Evolutionary conservation across 1,140 invertebrate species (phyloP).

Genomic region (Heliconius eleuchia): DNA sequence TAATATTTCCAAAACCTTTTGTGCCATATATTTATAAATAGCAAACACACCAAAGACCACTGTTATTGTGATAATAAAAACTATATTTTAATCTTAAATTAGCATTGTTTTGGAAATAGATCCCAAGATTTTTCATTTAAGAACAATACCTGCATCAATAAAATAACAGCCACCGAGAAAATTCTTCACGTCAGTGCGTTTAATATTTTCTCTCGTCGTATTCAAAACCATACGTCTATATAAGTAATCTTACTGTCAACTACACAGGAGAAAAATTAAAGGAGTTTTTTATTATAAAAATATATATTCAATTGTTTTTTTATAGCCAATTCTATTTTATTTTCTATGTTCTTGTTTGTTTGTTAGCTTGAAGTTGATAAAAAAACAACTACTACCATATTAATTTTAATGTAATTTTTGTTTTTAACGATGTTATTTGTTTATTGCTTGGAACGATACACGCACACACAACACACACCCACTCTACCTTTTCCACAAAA

Average conservation of each 20-base stretch:
- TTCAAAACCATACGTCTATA: not conserved
- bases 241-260: not conserved
- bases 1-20: not conserved
- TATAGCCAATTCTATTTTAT: no score
- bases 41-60: not conserved
- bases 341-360: no score
- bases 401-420: no score
- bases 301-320: not conserved
- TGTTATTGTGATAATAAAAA: not conserved
- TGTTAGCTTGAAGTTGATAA: no score
- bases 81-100: not conserved
- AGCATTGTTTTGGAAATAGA: not conserved
- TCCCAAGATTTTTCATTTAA: not conserved
- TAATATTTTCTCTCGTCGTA: slow-evolving; percentile 13
- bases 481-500: no score
- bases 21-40: not conserved
- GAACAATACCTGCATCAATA: slow-evolving; percentile 14
- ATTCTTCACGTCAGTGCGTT: not conserved
- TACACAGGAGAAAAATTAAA: not conserved
- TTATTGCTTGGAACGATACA: no score
- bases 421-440: no score
- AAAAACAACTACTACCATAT: no score
- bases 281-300: not conserved
- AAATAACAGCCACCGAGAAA: slow-evolving; percentile 11
- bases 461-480: no score